Percentiles rank a stretch among this genome's conserved stretches.
Conservation (phyloP, 2,113 vertebrate species). For the Ellobius talpinus region DNA sequence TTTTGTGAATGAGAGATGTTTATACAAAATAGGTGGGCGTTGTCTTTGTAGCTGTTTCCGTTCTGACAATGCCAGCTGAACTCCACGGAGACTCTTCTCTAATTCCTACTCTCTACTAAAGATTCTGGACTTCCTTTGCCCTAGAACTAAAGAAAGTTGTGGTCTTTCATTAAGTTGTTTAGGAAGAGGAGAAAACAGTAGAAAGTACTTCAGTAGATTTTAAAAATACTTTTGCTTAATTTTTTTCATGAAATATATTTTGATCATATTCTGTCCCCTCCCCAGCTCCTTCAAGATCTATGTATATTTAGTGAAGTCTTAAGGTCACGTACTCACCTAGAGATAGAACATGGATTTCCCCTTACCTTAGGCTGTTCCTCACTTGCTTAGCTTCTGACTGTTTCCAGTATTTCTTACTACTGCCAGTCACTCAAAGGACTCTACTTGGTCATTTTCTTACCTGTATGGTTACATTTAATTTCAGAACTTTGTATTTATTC, state of each 20-base stretch:
- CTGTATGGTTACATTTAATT: neutral
- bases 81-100: neutral
- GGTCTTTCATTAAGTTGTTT: neutral
- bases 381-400: neutral
- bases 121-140: rapidly evolving
- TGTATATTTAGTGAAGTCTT: neutral
- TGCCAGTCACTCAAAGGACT: neutral
- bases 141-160: neutral
- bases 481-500: conserved; percentile 31
- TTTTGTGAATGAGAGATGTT: neutral
- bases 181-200: neutral
- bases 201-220: conserved; percentile 4
- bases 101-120: neutral
- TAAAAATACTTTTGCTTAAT: neutral
- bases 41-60: rapidly evolving
- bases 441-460: neutral
- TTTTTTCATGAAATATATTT: neutral
- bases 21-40: neutral
- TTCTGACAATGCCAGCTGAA: neutral
- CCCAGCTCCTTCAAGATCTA: neutral
- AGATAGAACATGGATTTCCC: neutral
- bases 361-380: neutral
- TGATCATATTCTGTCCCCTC: neutral
- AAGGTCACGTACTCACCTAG: neutral
- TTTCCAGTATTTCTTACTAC: neutral